Evolutionary conservation across 2,888 invertebrate species (phyloP).

Genomic region (Tiphia femorata): DNA sequence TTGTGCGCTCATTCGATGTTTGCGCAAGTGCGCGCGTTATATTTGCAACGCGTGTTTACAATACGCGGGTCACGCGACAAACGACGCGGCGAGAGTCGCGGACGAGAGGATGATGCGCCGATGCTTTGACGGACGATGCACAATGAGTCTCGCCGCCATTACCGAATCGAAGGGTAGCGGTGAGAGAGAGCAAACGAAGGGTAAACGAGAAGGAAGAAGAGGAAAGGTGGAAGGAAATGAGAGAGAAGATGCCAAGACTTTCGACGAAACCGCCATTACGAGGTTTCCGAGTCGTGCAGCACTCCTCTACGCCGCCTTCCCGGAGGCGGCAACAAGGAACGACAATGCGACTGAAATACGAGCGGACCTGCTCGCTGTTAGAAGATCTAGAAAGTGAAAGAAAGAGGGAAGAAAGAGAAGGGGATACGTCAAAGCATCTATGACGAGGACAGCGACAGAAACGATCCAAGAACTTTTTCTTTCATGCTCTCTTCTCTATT

Average conservation of each 20-base stretch:
- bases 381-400: constrained; percentile 49
- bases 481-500: too few relatives aligned
- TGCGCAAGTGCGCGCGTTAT: constrained; percentile 28
- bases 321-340: background rate
- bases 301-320: constrained; percentile 26
- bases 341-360: constrained; percentile 25
- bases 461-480: background rate
- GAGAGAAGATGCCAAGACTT: constrained; percentile 8
- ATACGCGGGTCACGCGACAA: constrained; percentile 3
- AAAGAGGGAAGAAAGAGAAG: background rate
- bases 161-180: constrained; percentile 28
- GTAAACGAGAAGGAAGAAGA: background rate
- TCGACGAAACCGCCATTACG: constrained; percentile 44
- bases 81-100: background rate
- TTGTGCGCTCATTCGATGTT: too few relatives aligned
- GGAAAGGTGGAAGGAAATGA: background rate
- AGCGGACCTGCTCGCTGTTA: constrained; percentile 29
- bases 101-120: constrained; percentile 6
- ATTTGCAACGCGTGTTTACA: constrained; percentile 10
- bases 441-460: background rate
- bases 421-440: background rate
- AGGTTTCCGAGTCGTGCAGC: constrained; percentile 38
- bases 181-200: background rate
- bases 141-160: too few relatives aligned
- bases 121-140: constrained; percentile 3